phyloP scores from a whole-genome alignment of 2,113 vertebrate species.

The Phalacrocorax carbo region DNA sequence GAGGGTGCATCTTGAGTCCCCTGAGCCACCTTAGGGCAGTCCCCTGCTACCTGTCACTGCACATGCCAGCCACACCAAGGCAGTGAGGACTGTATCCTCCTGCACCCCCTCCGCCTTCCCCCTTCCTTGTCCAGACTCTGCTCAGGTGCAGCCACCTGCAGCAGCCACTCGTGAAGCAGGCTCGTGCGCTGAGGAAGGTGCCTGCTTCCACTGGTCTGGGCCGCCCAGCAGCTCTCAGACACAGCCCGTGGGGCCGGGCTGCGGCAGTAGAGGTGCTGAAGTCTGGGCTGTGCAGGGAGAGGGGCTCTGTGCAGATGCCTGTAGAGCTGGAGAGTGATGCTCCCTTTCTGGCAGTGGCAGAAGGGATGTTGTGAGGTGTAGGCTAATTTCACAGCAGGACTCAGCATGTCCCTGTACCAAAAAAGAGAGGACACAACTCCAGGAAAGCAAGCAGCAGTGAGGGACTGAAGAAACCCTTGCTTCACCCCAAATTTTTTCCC shows the following conservation, averaged over 20 bases:
- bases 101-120: not conserved
- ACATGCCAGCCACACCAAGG: not conserved
- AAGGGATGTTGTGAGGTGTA: not conserved
- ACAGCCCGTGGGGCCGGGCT: not conserved
- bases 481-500: not conserved
- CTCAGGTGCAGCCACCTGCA: not conserved
- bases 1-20: not conserved
- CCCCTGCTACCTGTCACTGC: not conserved
- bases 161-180: not conserved
- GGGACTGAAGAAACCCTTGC: not conserved
- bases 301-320: not conserved
- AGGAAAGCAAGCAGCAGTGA: not conserved
- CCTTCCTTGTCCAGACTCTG: not conserved
- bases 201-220: not conserved
- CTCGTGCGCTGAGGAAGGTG: rapidly evolving
- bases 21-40: not conserved
- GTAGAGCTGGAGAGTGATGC: not conserved
- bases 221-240: not conserved
- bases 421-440: not conserved
- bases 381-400: not conserved
- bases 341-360: not conserved
- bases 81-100: not conserved
- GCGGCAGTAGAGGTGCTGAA: not conserved
- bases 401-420: not conserved
- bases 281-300: not conserved